These are phyloP conservation scores for Ctenochaetus hawaiiensis DNA, from an alignment of 2,797 vertebrate species.

Conservation along the genomic window DNA sequence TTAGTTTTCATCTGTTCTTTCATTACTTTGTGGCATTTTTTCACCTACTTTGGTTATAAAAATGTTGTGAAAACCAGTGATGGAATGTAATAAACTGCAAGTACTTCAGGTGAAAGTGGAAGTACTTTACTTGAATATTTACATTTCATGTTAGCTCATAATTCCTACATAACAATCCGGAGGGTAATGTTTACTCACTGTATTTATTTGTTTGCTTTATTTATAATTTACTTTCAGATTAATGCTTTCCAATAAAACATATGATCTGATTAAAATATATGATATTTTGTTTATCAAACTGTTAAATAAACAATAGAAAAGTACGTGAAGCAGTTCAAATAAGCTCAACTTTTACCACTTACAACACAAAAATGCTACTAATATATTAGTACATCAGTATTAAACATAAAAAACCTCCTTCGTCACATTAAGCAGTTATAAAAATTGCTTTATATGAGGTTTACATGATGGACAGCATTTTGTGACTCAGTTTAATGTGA, in stretches of 20 bases:
- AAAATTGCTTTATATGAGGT: background rate
- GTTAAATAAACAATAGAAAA: background rate
- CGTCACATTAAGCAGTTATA: background rate
- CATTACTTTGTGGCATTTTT: background rate
- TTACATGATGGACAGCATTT: background rate
- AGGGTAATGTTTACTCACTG: no score
- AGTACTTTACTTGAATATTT: no score
- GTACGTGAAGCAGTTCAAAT: background rate
- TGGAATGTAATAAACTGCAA: background rate
- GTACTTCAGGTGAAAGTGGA: no score
- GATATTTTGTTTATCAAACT: background rate
- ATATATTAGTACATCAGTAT: no score
- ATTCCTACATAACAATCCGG: no score
- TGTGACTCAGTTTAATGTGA: background rate
- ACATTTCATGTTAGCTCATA: no score
- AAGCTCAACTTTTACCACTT: background rate
- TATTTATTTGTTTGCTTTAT: no score
- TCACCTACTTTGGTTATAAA: background rate
- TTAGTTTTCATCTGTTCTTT: background rate
- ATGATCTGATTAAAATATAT: background rate
- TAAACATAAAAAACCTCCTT: background rate
- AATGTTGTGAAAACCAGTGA: background rate
- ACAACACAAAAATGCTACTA: background rate
- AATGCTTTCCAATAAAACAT: background rate
- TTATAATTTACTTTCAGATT: no score